Base-by-base conservation (phyloP, 2,797 vertebrate genomes). In the Pelobates cultripes region DNA sequence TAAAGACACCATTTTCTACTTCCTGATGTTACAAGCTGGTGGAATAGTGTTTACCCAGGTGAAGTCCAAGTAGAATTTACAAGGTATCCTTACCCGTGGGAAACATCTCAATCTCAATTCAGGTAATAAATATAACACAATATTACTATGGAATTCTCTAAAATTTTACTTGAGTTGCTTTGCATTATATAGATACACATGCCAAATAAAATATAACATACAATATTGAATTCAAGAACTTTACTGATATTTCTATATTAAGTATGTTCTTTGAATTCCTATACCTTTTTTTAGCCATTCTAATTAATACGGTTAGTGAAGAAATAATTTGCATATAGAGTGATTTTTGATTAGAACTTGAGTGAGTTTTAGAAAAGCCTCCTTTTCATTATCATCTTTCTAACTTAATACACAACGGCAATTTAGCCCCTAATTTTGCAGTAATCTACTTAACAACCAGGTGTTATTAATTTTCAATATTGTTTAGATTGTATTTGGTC, bases 261-360 rank as follows among this genome's bases (percentile, higher is more conserved):
- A 51, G 9, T 45, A 1, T 14, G 43, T 76, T 43, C 57, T 53
- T 55, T 28, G 67, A 70, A 69, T 43, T 28, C 43, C 68, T 5
- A 43, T 64, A 64, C 44, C 79, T 70, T 17, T 51, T 51, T 51
- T 40, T 64, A 64, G 57, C 73, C 57, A 40, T 81, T 28, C 79
- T 76, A 76, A 81, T 81, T 81, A 81, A 81, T 68, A 63, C 40
- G 2, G 64, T 47, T 43, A 81, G 53, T 70, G 79, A 81, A 67
- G 57, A 28, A 63, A 71, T 7, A 63, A 81, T 76, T 81, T 81
- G 79, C 79, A 81, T 81, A 81, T 81, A 81, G 73, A 81, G 79
- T 81, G 79, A 76, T 76, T 81, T 81, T 81, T 81, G 79, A 81
- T 81, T 81, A 81, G 73, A 81, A 81, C 79, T 81, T 63, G 79